A percentile compares a stretch with the other conserved stretches of the same genome.
These are phyloP conservation scores for Cataglyphis rosenhaueri DNA, from an alignment of 2,888 invertebrate genomes.

Conservation along the genomic window DNA sequence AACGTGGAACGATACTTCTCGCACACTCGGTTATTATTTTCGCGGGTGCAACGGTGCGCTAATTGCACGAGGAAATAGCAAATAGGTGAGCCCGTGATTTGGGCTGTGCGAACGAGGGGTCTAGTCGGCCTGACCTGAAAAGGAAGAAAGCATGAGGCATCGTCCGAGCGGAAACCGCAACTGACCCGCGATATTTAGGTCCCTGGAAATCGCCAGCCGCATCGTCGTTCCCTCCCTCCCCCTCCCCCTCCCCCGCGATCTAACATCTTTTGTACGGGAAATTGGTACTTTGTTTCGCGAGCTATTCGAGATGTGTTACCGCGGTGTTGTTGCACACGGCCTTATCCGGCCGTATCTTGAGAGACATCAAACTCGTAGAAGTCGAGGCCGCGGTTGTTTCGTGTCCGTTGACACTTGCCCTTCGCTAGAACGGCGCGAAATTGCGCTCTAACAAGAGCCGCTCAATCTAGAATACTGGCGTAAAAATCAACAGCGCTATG, in stretches of 20 bases:
- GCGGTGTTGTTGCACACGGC: conserved; percentile 6
- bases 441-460: conserved; percentile 57
- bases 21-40: conserved; percentile 30
- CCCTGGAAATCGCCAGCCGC: conserved; percentile 39
- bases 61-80: conserved; percentile 56
- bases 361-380: conserved; percentile 42
- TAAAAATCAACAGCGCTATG: conserved; percentile 68
- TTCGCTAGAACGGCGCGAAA: conserved; percentile 48
- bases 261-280: neutral
- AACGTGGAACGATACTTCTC: conserved; percentile 39
- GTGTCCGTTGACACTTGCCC: conserved; percentile 70
- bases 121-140: conserved; percentile 60
- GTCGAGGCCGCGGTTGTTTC: conserved; percentile 49
- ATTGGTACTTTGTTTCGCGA: neutral
- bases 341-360: neutral
- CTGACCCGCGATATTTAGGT: conserved; percentile 50
- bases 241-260: neutral
- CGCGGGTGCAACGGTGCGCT: conserved; percentile 39
- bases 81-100: conserved; percentile 56
- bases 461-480: conserved; percentile 77
- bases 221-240: neutral
- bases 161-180: conserved; percentile 39
- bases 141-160: conserved; percentile 69
- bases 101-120: conserved; percentile 55
- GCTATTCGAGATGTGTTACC: neutral